These are phyloP conservation scores for Neotoxoptera formosana DNA, from an alignment of 1,140 invertebrate genomes.

Conservation along the genomic window DNA sequence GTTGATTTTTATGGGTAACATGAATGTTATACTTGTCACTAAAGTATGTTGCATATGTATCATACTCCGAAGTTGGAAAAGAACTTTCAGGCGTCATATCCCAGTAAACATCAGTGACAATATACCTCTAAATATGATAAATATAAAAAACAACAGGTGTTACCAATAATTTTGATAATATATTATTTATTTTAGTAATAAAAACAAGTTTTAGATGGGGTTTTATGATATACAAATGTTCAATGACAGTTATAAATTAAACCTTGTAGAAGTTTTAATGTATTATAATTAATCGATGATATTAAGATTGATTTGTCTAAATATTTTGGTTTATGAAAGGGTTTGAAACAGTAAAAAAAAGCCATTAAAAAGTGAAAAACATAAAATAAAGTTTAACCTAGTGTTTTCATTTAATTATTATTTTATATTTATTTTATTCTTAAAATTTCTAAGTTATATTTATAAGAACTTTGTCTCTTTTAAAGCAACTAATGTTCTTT, in stretches of 20 bases:
- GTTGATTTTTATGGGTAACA: slow-evolving; percentile 74
- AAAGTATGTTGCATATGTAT: slow-evolving; percentile 85
- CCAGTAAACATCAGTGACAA: slow-evolving; percentile 84
- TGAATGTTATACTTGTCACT: slow-evolving; percentile 74
- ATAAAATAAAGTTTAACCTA: no score
- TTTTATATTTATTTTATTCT: no score
- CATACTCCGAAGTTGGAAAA: slow-evolving; percentile 82
- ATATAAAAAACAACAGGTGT: not conserved
- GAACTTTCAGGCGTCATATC: slow-evolving; percentile 79
- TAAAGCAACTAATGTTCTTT: not conserved
- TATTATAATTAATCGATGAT: not conserved
- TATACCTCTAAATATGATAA: slow-evolving; percentile 67
- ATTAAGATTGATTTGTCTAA: not conserved
- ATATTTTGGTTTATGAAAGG: not conserved
- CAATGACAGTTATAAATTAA: not conserved
- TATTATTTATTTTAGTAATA: not conserved
- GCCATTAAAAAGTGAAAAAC: no score
- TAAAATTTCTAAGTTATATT: no score
- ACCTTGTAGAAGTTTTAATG: not conserved
- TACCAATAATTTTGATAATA: not conserved
- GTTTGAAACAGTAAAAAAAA: not conserved
- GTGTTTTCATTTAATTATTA: no score
- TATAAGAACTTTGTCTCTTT: not conserved
- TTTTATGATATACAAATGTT: not conserved
- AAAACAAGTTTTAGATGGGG: not conserved